Evolutionary conservation across 53 echinoderm and acorn worm species (phyloP), one percentile per base, ranked within the genome.

Genomic region (Astropecten irregularis): DNA sequence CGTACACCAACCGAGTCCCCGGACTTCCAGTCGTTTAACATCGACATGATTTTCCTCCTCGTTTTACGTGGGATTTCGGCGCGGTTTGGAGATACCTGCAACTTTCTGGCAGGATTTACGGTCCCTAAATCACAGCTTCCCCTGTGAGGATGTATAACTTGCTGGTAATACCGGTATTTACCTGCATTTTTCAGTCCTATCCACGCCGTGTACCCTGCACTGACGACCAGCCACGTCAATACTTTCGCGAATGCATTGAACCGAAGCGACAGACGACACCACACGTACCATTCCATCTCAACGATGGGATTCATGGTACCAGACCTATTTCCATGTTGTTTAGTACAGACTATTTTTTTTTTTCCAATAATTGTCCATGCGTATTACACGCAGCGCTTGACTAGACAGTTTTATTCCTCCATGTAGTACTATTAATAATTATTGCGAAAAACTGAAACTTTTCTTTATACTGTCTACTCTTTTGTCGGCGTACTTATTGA

Each of bases 201-300:
- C n/a, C 22, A 65, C 37, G 37, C 65, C 35, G 38, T 46, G 8
- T n/a, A n/a, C n/a, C 8, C 37, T 38, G n/a, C 3, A 3, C 65
- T 20, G 65, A 38, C 37, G 39, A 36, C 3, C 65, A 65, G 65
- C 81, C 81, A 62, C 64, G 49, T 35, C 57, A 77, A 33, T n/a
- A n/a, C n/a, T 27, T 53, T 54, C 36, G 54, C 15, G 4, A 53
- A 46, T 5, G 81, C 48, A 48, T 49, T 63, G 32, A 81, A 48
- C 49, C 63, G 30, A 28, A 81, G 49, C 81, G 19, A 33, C 81
- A 48, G 48, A 62, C 64, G 46, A 81, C 36, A 65, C 65, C 65
- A 65, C 19, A 18, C 36, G 30, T 65, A 65, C 4, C 65, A 35
- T n/a, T 3, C 37, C 4, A 65, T 10, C 19, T 36, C 22, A 36